phyloP scores from a whole-genome alignment of 1,140 invertebrate species.

The Belonocnema kinseyi region DNA sequence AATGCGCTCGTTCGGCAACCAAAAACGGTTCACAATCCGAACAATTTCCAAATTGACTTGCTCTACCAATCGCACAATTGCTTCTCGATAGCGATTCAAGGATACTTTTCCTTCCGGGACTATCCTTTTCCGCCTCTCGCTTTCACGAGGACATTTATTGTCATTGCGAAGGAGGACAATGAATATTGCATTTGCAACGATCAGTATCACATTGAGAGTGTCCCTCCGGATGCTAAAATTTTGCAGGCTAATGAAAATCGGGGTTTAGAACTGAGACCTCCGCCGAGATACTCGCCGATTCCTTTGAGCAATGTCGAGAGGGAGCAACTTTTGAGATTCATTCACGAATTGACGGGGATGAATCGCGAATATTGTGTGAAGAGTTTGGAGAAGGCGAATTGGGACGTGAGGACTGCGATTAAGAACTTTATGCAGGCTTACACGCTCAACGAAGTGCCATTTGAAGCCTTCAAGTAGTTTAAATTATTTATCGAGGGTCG shows the following conservation, averaged over 20 bases:
- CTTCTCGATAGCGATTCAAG: constrained; percentile 64
- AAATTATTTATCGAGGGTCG: neutral
- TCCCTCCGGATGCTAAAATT: constrained; percentile 45
- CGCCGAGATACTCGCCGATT: constrained; percentile 62
- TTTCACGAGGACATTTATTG: constrained; percentile 68
- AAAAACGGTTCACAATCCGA: constrained; percentile 65
- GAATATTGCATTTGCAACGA: constrained; percentile 72
- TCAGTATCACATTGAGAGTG: constrained; percentile 68
- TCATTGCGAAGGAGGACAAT: constrained; percentile 67
- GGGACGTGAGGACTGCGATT: constrained; percentile 68
- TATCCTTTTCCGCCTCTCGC: constrained; percentile 56
- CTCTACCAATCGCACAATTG: constrained; percentile 56
- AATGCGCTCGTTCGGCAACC: constrained; percentile 61
- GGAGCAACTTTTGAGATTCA: constrained; percentile 64
- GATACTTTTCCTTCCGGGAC: constrained; percentile 66
- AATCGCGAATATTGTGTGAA: constrained; percentile 60
- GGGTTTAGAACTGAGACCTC: constrained; percentile 21
- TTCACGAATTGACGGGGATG: constrained; percentile 68
- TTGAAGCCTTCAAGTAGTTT: constrained; percentile 62
- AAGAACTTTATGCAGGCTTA: constrained; percentile 68
- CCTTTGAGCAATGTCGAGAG: constrained; percentile 66
- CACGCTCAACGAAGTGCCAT: constrained; percentile 65
- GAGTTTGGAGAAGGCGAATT: constrained; percentile 62
- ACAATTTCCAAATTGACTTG: constrained; percentile 65
- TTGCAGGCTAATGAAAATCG: constrained; percentile 33